Conservation (phyloP, 2,113 vertebrate species). For the Hippocampus abdominalis region DNA sequence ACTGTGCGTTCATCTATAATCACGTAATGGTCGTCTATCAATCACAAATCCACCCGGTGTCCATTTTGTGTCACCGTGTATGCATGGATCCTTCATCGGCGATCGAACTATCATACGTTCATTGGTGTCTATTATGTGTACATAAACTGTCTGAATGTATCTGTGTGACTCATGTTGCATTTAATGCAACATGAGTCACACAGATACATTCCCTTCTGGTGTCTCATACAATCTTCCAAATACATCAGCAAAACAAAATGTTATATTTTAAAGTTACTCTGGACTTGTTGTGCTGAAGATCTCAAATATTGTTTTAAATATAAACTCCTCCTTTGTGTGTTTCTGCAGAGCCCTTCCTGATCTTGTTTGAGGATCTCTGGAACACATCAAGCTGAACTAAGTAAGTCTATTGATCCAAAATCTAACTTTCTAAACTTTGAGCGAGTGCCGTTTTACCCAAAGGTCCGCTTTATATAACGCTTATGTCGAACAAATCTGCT, state of each 20-base stretch:
- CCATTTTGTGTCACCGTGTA: neutral
- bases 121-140: neutral
- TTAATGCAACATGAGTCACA: too few relatives aligned
- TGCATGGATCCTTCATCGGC: neutral
- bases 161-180: too few relatives aligned
- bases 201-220: too few relatives aligned
- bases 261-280: neutral
- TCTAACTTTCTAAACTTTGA: neutral
- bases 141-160: neutral
- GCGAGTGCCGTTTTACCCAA: neutral
- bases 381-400: conserved; percentile 1
- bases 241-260: neutral
- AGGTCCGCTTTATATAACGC: neutral
- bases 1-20: neutral
- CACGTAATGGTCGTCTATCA: neutral
- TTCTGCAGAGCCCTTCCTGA: neutral
- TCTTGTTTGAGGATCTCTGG: neutral
- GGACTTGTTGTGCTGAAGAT: neutral
- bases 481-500: neutral
- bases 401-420: conserved; percentile 1
- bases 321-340: neutral
- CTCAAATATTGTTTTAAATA: neutral
- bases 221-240: neutral
- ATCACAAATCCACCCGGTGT: neutral
- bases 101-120: neutral